Conservation (phyloP, 1,140 invertebrate genomes). For the Drosophila nikananu region DNA sequence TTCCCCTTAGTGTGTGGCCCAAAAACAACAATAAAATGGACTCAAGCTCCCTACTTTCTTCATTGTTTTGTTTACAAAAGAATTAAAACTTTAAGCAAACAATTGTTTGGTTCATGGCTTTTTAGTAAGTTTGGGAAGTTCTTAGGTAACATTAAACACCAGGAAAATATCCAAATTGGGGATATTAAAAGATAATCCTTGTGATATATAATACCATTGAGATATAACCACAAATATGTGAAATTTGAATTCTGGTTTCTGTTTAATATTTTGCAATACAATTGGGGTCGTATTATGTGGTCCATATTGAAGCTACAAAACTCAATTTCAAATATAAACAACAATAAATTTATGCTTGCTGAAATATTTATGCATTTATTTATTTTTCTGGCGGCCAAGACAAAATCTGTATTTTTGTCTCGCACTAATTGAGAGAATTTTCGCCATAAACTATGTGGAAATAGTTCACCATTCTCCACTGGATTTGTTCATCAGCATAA, state of each 20-base stretch:
- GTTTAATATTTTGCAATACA: constrained; percentile 19
- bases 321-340: constrained; percentile 42
- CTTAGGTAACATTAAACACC: neutral
- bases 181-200: neutral
- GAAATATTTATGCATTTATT: constrained; percentile 51
- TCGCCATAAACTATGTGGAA: constrained; percentile 52
- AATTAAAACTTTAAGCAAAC: constrained; percentile 1
- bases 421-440: constrained; percentile 51
- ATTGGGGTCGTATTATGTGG: constrained; percentile 32
- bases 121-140: neutral
- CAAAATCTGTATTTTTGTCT: constrained; percentile 43
- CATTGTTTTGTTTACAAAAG: constrained; percentile 13
- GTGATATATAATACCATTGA: constrained; percentile 8
- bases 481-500: constrained; percentile 55
- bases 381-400: constrained; percentile 28
- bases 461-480: constrained; percentile 36
- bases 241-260: constrained; percentile 1
- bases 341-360: constrained; percentile 28
- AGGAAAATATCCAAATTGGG: neutral
- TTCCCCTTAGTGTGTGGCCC: constrained; percentile 33
- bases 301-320: constrained; percentile 34
- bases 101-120: constrained; percentile 9
- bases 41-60: neutral
- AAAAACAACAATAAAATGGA: constrained; percentile 42
- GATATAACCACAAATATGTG: neutral